Conservation (phyloP, 2,888 invertebrate species). For the Eupithecia centaureata region DNA sequence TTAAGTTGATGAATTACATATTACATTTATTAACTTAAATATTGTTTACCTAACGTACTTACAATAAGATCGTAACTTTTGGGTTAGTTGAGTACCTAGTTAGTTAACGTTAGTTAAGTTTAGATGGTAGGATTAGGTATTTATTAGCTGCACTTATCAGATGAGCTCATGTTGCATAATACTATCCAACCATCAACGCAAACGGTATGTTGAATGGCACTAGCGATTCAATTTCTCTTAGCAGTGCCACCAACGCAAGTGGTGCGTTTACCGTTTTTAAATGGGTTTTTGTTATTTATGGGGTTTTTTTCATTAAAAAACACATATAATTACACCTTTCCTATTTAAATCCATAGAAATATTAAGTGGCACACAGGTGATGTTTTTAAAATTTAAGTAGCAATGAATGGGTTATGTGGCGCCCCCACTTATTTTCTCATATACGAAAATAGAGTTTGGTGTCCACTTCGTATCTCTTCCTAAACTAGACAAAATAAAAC, state of each 20-base stretch:
- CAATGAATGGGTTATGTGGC: slow-evolving; percentile 2
- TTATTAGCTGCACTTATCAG: slow-evolving; percentile 11
- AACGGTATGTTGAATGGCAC: slow-evolving; percentile 12
- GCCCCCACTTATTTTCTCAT: too few relatives aligned
- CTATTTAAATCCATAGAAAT: slow-evolving; percentile 5
- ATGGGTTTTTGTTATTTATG: slow-evolving; percentile 19
- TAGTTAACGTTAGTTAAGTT: too few relatives aligned
- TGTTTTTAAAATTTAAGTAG: slow-evolving; percentile 9
- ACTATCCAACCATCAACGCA: slow-evolving; percentile 13
- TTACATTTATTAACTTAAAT: background rate
- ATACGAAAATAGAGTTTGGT: too few relatives aligned
- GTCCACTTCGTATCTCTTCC: too few relatives aligned
- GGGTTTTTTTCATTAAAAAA: slow-evolving; percentile 19
- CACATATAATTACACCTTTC: slow-evolving; percentile 10
- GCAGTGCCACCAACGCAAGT: slow-evolving; percentile 10
- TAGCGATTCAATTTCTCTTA: slow-evolving; percentile 13
- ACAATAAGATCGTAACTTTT: background rate
- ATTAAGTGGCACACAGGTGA: slow-evolving; percentile 7
- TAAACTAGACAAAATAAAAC: too few relatives aligned
- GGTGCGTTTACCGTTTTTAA: slow-evolving; percentile 17
- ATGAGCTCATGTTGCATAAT: slow-evolving; percentile 13
- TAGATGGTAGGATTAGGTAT: slow-evolving; percentile 14
- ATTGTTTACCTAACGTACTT: background rate
- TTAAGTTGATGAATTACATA: background rate
- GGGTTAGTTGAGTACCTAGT: slow-evolving; percentile 1